These are phyloP conservation scores for Chionodraco myersi DNA, from an alignment of 2,113 vertebrate species.

Conservation along the genomic window DNA sequence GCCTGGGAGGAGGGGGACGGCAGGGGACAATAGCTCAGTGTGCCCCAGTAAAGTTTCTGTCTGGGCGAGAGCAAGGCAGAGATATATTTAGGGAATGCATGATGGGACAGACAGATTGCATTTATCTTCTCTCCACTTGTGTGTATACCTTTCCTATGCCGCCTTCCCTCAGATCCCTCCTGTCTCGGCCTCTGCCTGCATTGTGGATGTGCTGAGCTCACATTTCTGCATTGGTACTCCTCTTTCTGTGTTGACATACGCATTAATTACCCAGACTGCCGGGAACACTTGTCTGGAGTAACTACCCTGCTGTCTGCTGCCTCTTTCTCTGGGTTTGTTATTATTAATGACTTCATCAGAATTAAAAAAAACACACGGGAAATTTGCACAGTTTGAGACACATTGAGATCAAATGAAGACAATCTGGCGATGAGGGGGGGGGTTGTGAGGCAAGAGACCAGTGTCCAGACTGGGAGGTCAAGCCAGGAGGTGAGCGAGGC, in stretches of 20 bases:
- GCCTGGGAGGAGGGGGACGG: constrained; percentile 42
- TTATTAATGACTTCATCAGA: constrained; percentile 67
- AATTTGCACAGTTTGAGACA: constrained; percentile 41
- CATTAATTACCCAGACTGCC: constrained; percentile 85
- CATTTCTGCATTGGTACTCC: constrained; percentile 75
- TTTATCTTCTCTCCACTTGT: constrained; percentile 74
- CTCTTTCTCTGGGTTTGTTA: constrained; percentile 33
- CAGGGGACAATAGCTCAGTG: constrained; percentile 67
- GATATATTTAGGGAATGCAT: constrained; percentile 75
- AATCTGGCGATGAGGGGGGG: no score
- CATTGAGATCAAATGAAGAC: constrained; percentile 45
- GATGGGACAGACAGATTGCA: constrained; percentile 78
- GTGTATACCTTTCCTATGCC: constrained; percentile 47
- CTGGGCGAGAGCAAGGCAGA: constrained; percentile 53
- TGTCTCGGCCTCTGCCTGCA: constrained; percentile 57
- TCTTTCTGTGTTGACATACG: constrained; percentile 82
- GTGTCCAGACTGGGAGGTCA: constrained; percentile 51
- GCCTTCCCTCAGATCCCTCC: constrained; percentile 22
- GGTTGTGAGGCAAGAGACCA: neutral
- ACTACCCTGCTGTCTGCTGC: constrained; percentile 65
- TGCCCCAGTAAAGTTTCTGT: constrained; percentile 74
- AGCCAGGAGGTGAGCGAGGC: constrained; percentile 36
- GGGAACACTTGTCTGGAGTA: constrained; percentile 77
- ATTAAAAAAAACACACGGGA: constrained; percentile 54
- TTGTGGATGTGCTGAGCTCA: constrained; percentile 83